Conservation (phyloP, 1,140 invertebrate species). For the Coelopa frigida region DNA sequence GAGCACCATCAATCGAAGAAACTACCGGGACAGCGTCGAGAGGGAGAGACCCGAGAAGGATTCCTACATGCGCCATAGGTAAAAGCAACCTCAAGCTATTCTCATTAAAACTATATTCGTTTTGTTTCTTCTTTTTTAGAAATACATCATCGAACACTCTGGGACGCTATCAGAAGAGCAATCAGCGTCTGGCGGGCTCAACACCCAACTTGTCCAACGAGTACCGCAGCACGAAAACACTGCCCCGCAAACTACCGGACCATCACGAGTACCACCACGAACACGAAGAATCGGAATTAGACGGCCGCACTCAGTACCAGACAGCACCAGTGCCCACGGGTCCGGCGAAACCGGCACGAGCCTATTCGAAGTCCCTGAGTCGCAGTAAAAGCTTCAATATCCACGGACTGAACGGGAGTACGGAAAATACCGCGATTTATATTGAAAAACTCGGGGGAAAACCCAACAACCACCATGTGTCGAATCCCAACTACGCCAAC, state of each 20-base stretch:
- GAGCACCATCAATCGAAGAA: neutral
- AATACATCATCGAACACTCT: constrained; percentile 50
- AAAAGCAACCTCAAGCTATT: neutral
- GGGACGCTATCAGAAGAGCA: constrained; percentile 69
- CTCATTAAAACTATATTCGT: neutral
- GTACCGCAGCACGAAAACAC: constrained; percentile 65
- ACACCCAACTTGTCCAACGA: constrained; percentile 46
- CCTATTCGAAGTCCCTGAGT: constrained; percentile 62
- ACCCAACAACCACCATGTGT: constrained; percentile 10
- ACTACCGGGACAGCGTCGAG: too few species aligned
- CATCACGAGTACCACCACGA: constrained; percentile 39
- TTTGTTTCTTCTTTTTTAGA: constrained; percentile 3
- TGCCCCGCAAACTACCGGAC: constrained; percentile 63
- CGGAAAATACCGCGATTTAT: constrained; percentile 44
- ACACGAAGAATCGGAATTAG: constrained; percentile 4
- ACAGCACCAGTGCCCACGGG: too few species aligned
- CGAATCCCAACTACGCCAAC: constrained; percentile 16
- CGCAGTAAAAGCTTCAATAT: constrained; percentile 81
- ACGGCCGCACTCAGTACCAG: neutral
- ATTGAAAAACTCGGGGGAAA: constrained; percentile 42
- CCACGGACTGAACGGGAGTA: constrained; percentile 51
- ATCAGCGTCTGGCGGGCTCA: constrained; percentile 51
- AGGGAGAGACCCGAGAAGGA: too few species aligned
- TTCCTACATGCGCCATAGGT: too few species aligned
- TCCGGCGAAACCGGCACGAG: constrained; percentile 64